A percentile compares a stretch with the other conserved stretches of the same genome.
phyloP scores from a whole-genome alignment of 2,888 invertebrate species.

The Liposcelis brunnea region DNA sequence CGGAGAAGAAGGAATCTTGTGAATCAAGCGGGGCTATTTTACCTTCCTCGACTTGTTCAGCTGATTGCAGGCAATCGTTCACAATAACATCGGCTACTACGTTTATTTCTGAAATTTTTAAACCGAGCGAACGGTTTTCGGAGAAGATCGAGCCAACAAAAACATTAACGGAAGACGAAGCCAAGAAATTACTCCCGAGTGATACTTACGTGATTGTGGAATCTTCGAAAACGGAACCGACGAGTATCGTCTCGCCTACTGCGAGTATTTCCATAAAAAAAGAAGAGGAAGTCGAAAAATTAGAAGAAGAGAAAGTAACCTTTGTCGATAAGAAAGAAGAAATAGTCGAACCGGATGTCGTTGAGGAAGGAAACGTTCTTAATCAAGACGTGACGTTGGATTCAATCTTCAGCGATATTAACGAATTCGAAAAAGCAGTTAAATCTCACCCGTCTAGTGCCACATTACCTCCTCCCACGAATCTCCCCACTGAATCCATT shows the following conservation, averaged over 20 bases:
- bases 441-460: constrained; percentile 15
- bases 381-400: constrained; percentile 9
- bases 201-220: background rate
- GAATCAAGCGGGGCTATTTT: constrained; percentile 18
- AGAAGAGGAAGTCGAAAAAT: background rate
- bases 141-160: constrained; percentile 28
- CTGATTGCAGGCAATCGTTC: constrained; percentile 9
- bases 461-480: constrained; percentile 24
- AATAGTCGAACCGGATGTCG: background rate
- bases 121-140: constrained; percentile 8
- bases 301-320: background rate
- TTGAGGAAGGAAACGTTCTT: constrained; percentile 6
- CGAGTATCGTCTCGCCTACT: background rate
- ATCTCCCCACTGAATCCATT: constrained; percentile 76
- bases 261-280: background rate
- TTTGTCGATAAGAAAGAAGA: background rate
- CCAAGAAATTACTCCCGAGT: constrained; percentile 15
- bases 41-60: constrained; percentile 12
- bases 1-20: constrained; percentile 23
- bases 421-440: constrained; percentile 9
- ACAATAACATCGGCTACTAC: background rate
- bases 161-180: constrained; percentile 21
- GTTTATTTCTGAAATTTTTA: background rate
- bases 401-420: constrained; percentile 18
- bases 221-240: constrained; percentile 2